phyloP scores from a whole-genome alignment of 1,140 invertebrate genomes.

The Oryctes rhinoceros region DNA sequence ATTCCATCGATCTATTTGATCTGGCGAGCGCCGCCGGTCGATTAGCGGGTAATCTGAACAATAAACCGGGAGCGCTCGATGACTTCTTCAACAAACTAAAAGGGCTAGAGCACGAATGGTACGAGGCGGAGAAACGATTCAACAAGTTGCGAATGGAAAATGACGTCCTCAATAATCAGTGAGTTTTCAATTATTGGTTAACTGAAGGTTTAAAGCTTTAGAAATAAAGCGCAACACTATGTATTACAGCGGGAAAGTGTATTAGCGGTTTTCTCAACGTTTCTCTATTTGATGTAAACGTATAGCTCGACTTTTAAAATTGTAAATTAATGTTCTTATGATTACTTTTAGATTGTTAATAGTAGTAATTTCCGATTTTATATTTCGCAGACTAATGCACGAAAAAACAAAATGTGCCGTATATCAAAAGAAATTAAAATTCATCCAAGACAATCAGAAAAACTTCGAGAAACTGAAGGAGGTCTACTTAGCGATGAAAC shows the following conservation, averaged over 20 bases:
- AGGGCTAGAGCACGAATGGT: constrained; percentile 31
- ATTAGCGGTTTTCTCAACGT: no score
- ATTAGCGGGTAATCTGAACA: constrained; percentile 12
- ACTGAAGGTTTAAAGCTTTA: no score
- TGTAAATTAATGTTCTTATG: no score
- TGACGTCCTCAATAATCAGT: constrained; percentile 31
- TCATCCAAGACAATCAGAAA: constrained; percentile 39
- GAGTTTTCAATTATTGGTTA: neutral
- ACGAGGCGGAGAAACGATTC: constrained; percentile 31
- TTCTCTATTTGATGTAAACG: no score
- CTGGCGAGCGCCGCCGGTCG: constrained; percentile 37
- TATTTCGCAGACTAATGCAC: constrained; percentile 24
- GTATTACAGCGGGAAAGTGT: no score
- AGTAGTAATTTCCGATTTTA: no score
- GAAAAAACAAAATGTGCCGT: constrained; percentile 31
- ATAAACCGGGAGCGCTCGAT: constrained; percentile 3
- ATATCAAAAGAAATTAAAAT: constrained; percentile 37
- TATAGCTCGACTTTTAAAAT: no score
- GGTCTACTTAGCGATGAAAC: constrained; percentile 32
- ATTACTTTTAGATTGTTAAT: no score
- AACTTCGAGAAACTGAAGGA: constrained; percentile 35
- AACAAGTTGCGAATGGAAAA: constrained; percentile 4
- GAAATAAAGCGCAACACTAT: no score
- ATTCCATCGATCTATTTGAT: constrained; percentile 6
- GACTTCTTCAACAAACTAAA: constrained; percentile 39